phyloP scores from a whole-genome alignment of 2,797 vertebrate species.

The Gymnoscopelus microlampas region DNA sequence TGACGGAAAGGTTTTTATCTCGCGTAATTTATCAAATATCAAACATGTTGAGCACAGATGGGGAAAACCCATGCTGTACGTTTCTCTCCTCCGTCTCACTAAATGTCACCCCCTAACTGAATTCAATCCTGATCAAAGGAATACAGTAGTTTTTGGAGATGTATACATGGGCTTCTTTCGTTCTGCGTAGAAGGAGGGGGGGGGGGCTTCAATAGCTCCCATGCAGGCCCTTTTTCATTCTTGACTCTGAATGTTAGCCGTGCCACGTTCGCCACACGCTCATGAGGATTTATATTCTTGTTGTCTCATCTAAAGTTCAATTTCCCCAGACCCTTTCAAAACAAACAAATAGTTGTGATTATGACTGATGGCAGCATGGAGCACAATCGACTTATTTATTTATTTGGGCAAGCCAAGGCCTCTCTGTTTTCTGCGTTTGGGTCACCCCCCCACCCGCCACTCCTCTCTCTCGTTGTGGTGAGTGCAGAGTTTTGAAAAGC shows the following conservation, averaged over 20 bases:
- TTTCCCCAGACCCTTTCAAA: constrained; percentile 65
- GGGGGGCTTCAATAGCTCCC: constrained; percentile 47
- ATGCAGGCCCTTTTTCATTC: constrained; percentile 22
- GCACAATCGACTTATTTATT: constrained; percentile 67
- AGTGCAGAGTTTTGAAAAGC: constrained; percentile 68
- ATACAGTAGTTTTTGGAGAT: constrained; percentile 43
- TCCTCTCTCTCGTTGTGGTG: constrained; percentile 72
- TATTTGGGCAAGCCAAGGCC: constrained; percentile 53
- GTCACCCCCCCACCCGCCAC: constrained; percentile 38
- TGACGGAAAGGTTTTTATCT: background rate
- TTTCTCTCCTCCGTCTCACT: constrained; percentile 16
- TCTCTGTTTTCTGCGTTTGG: constrained; percentile 56
- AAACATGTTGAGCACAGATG: background rate
- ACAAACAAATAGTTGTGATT: constrained; percentile 84
- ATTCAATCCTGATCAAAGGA: constrained; percentile 28
- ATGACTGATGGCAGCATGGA: constrained; percentile 79
- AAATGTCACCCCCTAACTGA: constrained; percentile 24
- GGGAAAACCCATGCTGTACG: background rate
- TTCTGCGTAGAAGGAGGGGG: constrained; percentile 33
- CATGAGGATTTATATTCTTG: constrained; percentile 59
- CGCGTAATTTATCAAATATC: constrained; percentile 6
- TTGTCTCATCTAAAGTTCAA: constrained; percentile 65
- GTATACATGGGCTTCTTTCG: constrained; percentile 23
- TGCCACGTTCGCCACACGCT: constrained; percentile 42
- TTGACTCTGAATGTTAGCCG: constrained; percentile 7